A percentile compares a stretch with the other conserved stretches of the same genome.
phyloP scores from a whole-genome alignment of 2,888 invertebrate genomes.

The Drosophila picticornis region DNA sequence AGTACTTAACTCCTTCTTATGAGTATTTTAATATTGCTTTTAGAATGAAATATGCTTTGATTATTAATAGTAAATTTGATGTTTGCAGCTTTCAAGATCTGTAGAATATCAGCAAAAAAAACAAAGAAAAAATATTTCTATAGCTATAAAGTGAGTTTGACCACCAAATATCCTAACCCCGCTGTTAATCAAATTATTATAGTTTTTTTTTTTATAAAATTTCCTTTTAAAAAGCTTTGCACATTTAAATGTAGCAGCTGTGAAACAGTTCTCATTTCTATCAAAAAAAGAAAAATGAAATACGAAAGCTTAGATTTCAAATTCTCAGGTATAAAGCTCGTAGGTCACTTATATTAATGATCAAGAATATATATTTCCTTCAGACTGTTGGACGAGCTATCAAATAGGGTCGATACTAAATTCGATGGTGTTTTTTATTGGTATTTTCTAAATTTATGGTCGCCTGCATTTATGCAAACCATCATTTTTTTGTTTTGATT shows the following conservation, averaged over 20 bases:
- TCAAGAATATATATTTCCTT: neutral
- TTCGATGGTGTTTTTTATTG: neutral
- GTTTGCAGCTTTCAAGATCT: neutral
- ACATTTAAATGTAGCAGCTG: neutral
- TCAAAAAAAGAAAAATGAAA: neutral
- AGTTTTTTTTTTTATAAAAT: neutral
- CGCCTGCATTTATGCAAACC: too few species aligned
- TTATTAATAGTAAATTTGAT: neutral
- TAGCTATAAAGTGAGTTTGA: neutral
- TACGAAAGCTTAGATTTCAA: neutral
- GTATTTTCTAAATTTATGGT: too few species aligned
- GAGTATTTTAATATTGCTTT: neutral
- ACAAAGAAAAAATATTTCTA: fast-evolving
- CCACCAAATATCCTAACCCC: neutral
- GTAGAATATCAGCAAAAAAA: neutral
- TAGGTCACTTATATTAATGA: neutral
- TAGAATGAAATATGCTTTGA: neutral
- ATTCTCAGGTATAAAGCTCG: neutral
- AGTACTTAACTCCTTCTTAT: neutral
- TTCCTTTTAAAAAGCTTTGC: neutral
- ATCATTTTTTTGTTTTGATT: too few species aligned
- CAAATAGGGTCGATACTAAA: neutral
- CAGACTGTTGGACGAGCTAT: neutral
- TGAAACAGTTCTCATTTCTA: neutral
- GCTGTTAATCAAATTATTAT: neutral